Conservation (phyloP, 2,888 invertebrate genomes). For the Adelphocoris suturalis region DNA sequence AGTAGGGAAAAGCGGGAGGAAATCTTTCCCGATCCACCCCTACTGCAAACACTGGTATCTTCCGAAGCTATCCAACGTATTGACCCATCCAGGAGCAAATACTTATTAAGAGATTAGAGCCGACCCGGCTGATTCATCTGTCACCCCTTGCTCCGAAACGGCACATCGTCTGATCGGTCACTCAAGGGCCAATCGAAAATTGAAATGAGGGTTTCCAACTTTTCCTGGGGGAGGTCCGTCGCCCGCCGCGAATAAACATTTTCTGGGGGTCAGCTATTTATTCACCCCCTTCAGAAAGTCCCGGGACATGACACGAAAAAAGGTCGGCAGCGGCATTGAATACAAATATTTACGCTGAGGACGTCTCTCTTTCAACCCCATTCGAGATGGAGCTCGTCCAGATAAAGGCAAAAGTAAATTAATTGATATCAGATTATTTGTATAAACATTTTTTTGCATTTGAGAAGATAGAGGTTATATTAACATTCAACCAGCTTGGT, state of each 20-base stretch:
- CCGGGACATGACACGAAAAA: constrained; percentile 29
- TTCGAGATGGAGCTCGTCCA: neutral
- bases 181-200: constrained; percentile 60
- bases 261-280: constrained; percentile 45
- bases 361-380: constrained; percentile 3
- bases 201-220: constrained; percentile 23
- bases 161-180: constrained; percentile 37
- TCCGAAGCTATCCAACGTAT: constrained; percentile 6
- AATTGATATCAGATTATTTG: neutral
- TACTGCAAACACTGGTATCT: constrained; percentile 29
- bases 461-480: neutral
- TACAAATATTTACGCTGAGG: constrained; percentile 55
- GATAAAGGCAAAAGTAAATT: constrained; percentile 32
- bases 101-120: constrained; percentile 66
- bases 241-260: constrained; percentile 37
- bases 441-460: constrained; percentile 14
- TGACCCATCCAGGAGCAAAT: constrained; percentile 57
- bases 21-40: constrained; percentile 21
- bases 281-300: constrained; percentile 40
- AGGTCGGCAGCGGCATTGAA: constrained; percentile 49
- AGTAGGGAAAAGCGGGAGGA: neutral
- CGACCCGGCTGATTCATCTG: constrained; percentile 34
- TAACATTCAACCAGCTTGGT: neutral
- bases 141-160: neutral
- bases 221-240: neutral